Conservation (phyloP, 2,113 vertebrate genomes). For the Elephantulus edwardii region DNA sequence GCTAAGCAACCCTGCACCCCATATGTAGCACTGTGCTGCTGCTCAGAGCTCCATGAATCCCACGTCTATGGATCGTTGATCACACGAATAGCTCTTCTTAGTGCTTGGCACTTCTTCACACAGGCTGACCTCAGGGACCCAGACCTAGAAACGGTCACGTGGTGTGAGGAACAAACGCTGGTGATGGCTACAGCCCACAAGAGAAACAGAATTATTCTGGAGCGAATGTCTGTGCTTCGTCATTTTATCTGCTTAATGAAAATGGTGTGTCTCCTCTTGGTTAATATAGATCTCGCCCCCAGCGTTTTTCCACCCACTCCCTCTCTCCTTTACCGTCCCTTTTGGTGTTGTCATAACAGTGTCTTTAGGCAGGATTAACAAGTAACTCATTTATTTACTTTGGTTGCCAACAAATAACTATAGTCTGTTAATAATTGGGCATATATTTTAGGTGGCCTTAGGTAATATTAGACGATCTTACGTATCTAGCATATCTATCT, state of each 20-base stretch:
- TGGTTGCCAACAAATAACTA: conserved; percentile 49
- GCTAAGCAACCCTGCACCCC: background rate
- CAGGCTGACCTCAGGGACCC: background rate
- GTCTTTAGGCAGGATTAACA: conserved; percentile 55
- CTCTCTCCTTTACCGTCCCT: background rate
- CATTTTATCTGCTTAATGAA: background rate
- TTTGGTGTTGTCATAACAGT: background rate
- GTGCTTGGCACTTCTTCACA: background rate
- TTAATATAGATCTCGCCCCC: background rate
- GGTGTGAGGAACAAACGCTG: background rate
- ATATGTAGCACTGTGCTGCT: background rate
- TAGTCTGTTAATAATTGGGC: conserved; percentile 63
- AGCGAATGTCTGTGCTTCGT: background rate
- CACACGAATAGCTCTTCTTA: conserved; percentile 9
- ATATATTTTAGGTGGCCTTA: conserved; percentile 42
- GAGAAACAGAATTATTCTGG: background rate
- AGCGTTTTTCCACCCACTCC: background rate
- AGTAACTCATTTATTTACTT: conserved; percentile 60
- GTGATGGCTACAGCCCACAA: background rate
- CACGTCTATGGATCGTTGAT: conserved; percentile 1
- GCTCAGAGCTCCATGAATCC: background rate
- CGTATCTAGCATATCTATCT: background rate
- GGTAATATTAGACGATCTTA: conserved; percentile 30
- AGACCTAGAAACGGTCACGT: background rate
- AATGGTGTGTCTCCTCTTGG: background rate